A percentile compares a stretch with the other conserved stretches of the same genome.
phyloP scores from a whole-genome alignment of 2,797 vertebrate genomes.

The Pygocentrus nattereri region DNA sequence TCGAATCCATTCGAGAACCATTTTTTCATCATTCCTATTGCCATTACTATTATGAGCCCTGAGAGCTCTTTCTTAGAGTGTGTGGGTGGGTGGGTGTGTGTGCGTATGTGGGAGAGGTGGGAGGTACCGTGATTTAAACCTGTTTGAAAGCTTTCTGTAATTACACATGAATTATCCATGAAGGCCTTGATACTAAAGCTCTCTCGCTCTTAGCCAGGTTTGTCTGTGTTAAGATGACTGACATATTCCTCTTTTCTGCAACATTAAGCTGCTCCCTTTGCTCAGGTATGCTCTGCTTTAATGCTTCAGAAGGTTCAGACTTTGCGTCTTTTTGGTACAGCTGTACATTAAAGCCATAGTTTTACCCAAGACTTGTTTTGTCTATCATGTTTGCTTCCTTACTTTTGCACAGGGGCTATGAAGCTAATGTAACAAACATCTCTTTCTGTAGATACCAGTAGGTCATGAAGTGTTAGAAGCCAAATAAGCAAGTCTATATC shows the following conservation, averaged over 20 bases:
- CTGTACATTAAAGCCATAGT: not conserved
- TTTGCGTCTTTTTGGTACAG: not conserved
- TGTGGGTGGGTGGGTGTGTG: not conserved
- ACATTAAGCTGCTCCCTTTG: conserved; percentile 40
- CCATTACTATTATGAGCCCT: conserved; percentile 89
- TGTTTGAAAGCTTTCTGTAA: conserved; percentile 93
- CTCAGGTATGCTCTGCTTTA: conserved; percentile 40
- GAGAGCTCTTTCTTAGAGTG: conserved; percentile 69
- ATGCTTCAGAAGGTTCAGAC: conserved; percentile 27
- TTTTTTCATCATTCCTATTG: conserved; percentile 92
- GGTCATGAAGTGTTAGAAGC: too few species aligned
- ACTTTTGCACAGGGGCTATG: not conserved
- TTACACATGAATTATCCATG: conserved; percentile 96
- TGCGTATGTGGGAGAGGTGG: conserved; percentile 33
- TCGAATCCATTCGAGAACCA: conserved; percentile 88
- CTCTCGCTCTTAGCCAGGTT: conserved; percentile 73
- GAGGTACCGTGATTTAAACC: conserved; percentile 88
- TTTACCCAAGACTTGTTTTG: not conserved
- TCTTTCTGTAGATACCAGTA: too few species aligned
- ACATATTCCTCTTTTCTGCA: conserved; percentile 36
- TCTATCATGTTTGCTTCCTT: not conserved
- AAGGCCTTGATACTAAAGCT: conserved; percentile 77
- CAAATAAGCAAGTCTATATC: too few species aligned
- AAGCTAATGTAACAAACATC: not conserved
- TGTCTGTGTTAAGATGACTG: conserved; percentile 61